Percentiles rank a stretch among this genome's conserved stretches.
phyloP scores from a whole-genome alignment of 2,888 invertebrate species.

The Abscondita cerata region DNA sequence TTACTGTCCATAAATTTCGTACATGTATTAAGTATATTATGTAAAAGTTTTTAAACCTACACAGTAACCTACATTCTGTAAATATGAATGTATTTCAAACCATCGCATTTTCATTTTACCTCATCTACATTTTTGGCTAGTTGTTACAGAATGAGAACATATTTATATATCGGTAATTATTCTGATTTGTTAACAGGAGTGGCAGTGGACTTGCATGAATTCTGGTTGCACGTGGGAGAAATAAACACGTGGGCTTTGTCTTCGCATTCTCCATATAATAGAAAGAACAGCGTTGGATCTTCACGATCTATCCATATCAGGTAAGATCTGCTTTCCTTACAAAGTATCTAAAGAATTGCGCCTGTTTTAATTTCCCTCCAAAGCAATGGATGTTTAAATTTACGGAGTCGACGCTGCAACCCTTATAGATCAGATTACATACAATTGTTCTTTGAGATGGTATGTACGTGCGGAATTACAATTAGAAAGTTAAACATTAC shows the following conservation, averaged over 20 bases:
- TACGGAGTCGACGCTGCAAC: background rate
- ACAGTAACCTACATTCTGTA: background rate
- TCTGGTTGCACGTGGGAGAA: slow-evolving; percentile 50
- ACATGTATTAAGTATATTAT: too few relatives aligned
- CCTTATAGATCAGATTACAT: background rate
- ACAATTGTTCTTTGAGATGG: background rate
- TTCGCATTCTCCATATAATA: slow-evolving; percentile 40
- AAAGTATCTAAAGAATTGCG: too few relatives aligned
- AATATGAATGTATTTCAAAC: too few relatives aligned
- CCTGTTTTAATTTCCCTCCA: too few relatives aligned
- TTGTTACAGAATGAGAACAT: slow-evolving; percentile 34
- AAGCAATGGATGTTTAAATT: slow-evolving; percentile 6
- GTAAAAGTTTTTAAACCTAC: too few relatives aligned
- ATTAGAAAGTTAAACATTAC: slow-evolving; percentile 4
- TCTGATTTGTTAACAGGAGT: slow-evolving; percentile 47
- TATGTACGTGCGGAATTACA: slow-evolving; percentile 1
- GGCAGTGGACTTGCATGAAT: slow-evolving; percentile 51
- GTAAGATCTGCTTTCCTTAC: slow-evolving; percentile 44
- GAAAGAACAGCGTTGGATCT: slow-evolving; percentile 41
- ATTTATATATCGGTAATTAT: slow-evolving; percentile 40
- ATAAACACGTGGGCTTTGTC: slow-evolving; percentile 50
- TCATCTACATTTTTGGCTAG: background rate
- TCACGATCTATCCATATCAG: slow-evolving; percentile 48
- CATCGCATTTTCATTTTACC: too few relatives aligned
- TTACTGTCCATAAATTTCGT: too few relatives aligned